Conservation (phyloP, 1,140 invertebrate genomes). For the Holcopasites calliopsidis region DNA sequence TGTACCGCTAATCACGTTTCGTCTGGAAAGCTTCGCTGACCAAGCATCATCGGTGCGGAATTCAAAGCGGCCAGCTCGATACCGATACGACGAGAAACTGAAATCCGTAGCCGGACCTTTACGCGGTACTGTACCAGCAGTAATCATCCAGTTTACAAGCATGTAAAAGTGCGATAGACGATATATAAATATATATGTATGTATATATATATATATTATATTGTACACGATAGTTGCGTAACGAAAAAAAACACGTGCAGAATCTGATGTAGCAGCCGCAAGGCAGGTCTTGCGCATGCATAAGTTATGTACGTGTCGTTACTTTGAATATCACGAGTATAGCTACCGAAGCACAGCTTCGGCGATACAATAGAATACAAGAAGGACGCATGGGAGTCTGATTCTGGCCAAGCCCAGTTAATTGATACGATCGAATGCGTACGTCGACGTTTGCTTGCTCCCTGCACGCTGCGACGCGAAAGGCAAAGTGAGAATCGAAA, state of each 20-base stretch:
- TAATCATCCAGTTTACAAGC: slow-evolving; percentile 14
- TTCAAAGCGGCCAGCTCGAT: background rate
- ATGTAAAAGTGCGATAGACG: slow-evolving; percentile 1
- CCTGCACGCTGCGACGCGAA: background rate
- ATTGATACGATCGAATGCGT: background rate
- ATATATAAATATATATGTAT: background rate
- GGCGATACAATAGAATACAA: slow-evolving; percentile 5
- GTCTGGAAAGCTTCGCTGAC: background rate
- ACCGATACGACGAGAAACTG: slow-evolving; percentile 16
- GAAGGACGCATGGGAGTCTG: slow-evolving; percentile 18
- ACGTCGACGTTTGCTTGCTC: background rate
- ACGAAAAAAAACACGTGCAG: slow-evolving; percentile 7
- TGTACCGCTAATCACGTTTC: background rate
- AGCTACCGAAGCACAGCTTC: slow-evolving; percentile 22
- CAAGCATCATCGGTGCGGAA: background rate
- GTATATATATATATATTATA: background rate
- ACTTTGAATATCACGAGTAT: slow-evolving; percentile 1
- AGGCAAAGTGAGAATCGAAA: background rate
- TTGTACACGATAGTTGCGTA: background rate
- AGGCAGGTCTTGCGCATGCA: background rate
- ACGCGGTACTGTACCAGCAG: slow-evolving; percentile 49
- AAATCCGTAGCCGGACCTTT: slow-evolving; percentile 3
- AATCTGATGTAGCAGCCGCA: background rate
- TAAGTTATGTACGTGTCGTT: background rate
- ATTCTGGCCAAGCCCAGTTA: background rate